Evolutionary conservation across 2,113 vertebrate genomes (phyloP), one percentile per base, ranked within the genome.

Genomic region (Cygnus atratus): DNA sequence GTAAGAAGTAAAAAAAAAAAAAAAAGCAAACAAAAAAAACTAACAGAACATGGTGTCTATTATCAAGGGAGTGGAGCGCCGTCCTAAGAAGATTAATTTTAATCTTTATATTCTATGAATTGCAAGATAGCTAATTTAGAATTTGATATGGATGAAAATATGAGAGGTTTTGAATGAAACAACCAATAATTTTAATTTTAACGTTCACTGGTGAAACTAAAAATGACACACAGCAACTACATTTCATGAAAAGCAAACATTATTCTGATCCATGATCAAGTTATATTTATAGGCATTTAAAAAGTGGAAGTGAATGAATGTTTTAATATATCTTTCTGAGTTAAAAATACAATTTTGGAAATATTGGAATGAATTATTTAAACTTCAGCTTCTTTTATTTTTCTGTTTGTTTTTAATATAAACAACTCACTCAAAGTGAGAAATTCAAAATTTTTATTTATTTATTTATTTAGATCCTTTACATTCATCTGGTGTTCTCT

Each of bases 331-430:
- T 5, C 2, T 0, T 35, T 80, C 52, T 72, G 35, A 76, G 75
- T 79, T 61, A 73, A 76, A 93, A 88, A 33, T 39, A 13, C 2
- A 0, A 3, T 31, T 90, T 92, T 76, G 11, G 76, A 88, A 85
- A 58, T 28, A 52, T 48, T 10, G 54, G 9, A 83, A 61, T 52
- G 9, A 83, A 61, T 46, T 73, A 46, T 76, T 95, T 77, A 57
- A 11, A 46, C 1, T 44, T n/a, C 37, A 74, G 11, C 2, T 50
- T 58, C 0, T 1, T 4, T 63, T 1, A 3, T 62, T 79, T 61
- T 28, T 5, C 5, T 9, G 0, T n/a, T 6, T 87, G 15, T 59
- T 52, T 85, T 63, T 19, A 59, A 6, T 33, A 50, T 3, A 90
- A 82, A 79, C 5, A 37, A 37, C 50, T 67, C 48, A 78, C 22